Base-by-base conservation (phyloP, 2,888 invertebrate genomes). In the Eupithecia subfuscata region DNA sequence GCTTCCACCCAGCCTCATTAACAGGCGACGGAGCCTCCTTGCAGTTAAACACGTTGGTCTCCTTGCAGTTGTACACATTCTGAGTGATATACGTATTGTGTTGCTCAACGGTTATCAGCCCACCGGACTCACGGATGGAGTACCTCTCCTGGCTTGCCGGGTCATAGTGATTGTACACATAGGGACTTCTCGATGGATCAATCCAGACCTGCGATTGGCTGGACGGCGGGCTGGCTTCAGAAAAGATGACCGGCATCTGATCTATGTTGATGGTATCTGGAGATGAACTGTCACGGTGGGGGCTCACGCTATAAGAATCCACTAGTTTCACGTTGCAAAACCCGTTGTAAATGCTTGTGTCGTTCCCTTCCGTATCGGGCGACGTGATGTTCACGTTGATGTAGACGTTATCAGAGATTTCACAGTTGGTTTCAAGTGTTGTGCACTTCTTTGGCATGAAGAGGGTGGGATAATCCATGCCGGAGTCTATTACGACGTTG, bases 191-290 rank as follows among this genome's bases (percentile, higher is more conserved):
- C 0, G 86, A 83, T 0, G 93, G 92, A 67, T 94, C 93, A 52
- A 93, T 93, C 93, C 94, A 93, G 0, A 93, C 92, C 73, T 91
- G 88, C 4, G 90, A 89, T 76, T 91, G 91, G 68, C 83, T 90
- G 79, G 86, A 87, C 0, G 85, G 72, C 8, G 85, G 83, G 52
- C 84, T 86, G 0, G 84, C 79, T 40, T 90, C 91, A 2, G 84
- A 82, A 4, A 89, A 78, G 30, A 87, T 81, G 3, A 88, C 80
- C 16, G 88, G 86, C 30, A 85, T 79, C 25, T 84, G 83, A 22
- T 85, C 85, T 60, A 81, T 77, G 22, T 79, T 78, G 22, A 40
- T 40, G 14, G 68, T 25, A 22, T 68, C 68, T 22, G 43, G 43
- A 16, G 68, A 60, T 14, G 25, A 60, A 12, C 22, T 25, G 5